Evolutionary conservation across 1,140 invertebrate species (phyloP), one percentile per base, ranked within the genome.

Genomic region (Nomia melanderi): DNA sequence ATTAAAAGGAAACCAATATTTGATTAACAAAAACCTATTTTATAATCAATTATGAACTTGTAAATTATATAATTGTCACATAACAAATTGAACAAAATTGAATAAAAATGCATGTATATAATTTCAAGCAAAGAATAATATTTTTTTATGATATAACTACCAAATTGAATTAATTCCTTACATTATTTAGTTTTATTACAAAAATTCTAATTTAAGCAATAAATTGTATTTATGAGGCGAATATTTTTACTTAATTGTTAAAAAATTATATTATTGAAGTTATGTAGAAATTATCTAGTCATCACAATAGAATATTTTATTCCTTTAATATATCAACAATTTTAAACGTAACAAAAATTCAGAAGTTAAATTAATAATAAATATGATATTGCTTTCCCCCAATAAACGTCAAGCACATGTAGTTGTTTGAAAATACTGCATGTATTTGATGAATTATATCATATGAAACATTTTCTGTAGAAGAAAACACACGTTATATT

Each of bases 381-480:
- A 69, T 69, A 59, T 69, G 67, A 67, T 36, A 75, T 67, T 47
- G 47, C 50, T 59, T 39, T 44, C 12, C 36, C 12, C 8, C 20
- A 39, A 31, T 63, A 50, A 47, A 62, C 31, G 27, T 5, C 31
- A 64, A 39, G 60, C n/a, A 73, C 27, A 47, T 27, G 54, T n/a
- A 57, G 33, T 27, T 56, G 53, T 67, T 75, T 67, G 73, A 67
- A 67, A 59, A 75, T 75, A 67, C 11, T 75, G 63, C 39, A 75
- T 67, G 64, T 47, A 1, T 67, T 14, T 0, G 4, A 47, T 23
- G 14, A 41, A 57, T 31, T 31, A 12, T 23, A 12, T 41, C 8
- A 23, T 12, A 17, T 7, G 6, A 60, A 60, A 33, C 20, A 36
- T 17, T 5, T 53, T 59, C 11, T 17, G 29, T 53, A 11, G n/a